Percentiles rank a stretch among this genome's conserved stretches.
Evolutionary conservation across 2,113 vertebrate genomes (phyloP).

Genomic region (Pardalotus punctatus): DNA sequence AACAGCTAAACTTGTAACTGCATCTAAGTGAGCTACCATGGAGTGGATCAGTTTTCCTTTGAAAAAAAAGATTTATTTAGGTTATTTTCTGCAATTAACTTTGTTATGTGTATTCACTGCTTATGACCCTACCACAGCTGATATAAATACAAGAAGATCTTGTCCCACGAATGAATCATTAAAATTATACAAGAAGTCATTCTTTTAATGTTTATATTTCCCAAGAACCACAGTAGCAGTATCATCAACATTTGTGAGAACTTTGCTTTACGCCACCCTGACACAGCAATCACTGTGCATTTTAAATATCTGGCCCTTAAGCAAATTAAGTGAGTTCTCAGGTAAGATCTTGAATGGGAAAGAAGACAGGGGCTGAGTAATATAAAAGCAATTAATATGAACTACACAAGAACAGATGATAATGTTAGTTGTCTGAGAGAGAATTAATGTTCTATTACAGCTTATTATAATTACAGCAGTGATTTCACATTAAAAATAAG

Average conservation of each 20-base stretch:
- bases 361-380: neutral
- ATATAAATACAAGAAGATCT: neutral
- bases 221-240: neutral
- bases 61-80: constrained; percentile 40
- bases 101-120: neutral
- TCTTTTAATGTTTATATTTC: neutral
- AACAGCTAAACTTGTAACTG: constrained; percentile 96
- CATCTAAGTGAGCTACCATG: constrained; percentile 98
- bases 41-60: constrained; percentile 94
- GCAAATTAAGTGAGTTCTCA: neutral
- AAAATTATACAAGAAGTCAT: neutral
- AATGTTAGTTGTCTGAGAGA: neutral
- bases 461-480: neutral
- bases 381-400: neutral
- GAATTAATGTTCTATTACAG: neutral
- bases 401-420: neutral
- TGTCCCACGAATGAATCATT: neutral
- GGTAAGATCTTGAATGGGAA: neutral
- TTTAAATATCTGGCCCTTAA: neutral
- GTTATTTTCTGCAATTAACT: constrained; percentile 21
- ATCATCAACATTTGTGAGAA: neutral
- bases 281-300: neutral
- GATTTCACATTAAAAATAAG: neutral
- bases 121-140: neutral
- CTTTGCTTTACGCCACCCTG: neutral